phyloP scores from a whole-genome alignment of 2,797 vertebrate species.

The Neosilurus mollespiculum region DNA sequence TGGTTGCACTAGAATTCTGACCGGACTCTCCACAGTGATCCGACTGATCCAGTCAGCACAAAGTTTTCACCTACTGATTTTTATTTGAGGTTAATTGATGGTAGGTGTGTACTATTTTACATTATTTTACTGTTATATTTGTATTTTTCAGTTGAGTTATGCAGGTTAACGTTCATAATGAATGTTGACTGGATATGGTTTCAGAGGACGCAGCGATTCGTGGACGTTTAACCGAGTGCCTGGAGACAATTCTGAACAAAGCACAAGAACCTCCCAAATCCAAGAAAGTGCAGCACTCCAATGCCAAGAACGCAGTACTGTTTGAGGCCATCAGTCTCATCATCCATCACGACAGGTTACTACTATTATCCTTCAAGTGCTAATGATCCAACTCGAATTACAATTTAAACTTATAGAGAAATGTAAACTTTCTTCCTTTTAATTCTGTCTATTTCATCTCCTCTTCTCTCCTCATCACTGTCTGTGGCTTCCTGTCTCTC shows the following conservation, averaged over 20 bases:
- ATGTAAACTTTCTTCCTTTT: slow-evolving; percentile 35
- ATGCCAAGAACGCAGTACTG: slow-evolving; percentile 93
- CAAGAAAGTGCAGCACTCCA: slow-evolving; percentile 97
- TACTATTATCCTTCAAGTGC: background rate
- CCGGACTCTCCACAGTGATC: too few relatives aligned
- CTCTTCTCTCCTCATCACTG: background rate
- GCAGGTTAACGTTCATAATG: background rate
- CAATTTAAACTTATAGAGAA: background rate
- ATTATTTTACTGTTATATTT: background rate
- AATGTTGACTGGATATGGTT: background rate
- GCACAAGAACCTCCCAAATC: slow-evolving; percentile 96
- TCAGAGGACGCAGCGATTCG: slow-evolving; percentile 90
- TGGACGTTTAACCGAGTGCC: slow-evolving; percentile 91
- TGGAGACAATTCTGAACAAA: slow-evolving; percentile 96
- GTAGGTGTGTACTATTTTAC: too few relatives aligned
- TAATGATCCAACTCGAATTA: background rate
- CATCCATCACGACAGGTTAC: slow-evolving; percentile 95
- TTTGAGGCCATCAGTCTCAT: slow-evolving; percentile 96
- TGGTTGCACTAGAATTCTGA: too few relatives aligned
- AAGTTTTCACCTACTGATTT: too few relatives aligned
- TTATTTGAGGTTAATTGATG: too few relatives aligned
- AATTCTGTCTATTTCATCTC: background rate
- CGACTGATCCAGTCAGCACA: too few relatives aligned
- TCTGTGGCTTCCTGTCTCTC: background rate
- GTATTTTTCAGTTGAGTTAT: background rate